A percentile compares a stretch with the other conserved stretches of the same genome.
phyloP scores from a whole-genome alignment of 2,888 invertebrate species.

The Yponomeuta cagnagella region DNA sequence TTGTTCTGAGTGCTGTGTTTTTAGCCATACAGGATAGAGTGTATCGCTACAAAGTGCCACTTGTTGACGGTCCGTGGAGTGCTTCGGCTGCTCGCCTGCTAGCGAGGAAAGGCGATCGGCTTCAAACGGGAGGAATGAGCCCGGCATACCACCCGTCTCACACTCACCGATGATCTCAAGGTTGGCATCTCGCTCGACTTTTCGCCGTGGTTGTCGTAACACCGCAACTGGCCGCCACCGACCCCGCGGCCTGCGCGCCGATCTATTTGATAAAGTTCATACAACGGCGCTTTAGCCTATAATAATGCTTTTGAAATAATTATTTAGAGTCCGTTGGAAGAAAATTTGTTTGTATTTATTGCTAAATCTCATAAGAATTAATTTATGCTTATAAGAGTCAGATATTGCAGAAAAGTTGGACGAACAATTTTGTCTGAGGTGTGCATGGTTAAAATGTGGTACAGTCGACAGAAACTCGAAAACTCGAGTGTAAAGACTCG shows the following conservation, averaged over 20 bases:
- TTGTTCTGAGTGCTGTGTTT: constrained; percentile 71
- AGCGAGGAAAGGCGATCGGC: constrained; percentile 67
- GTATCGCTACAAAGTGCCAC: constrained; percentile 68
- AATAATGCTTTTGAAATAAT: constrained; percentile 5
- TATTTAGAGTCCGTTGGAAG: neutral
- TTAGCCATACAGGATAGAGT: constrained; percentile 67
- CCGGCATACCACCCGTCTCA: constrained; percentile 65
- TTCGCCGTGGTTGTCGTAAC: constrained; percentile 44
- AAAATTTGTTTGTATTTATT: neutral
- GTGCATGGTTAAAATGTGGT: neutral
- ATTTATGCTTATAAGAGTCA: neutral
- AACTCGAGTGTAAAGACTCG: too few species aligned
- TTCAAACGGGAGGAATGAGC: constrained; percentile 73
- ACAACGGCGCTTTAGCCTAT: constrained; percentile 9
- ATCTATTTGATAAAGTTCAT: constrained; percentile 14
- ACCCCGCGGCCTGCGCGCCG: constrained; percentile 18
- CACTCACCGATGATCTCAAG: constrained; percentile 76
- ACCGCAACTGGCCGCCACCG: constrained; percentile 17
- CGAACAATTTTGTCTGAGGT: neutral
- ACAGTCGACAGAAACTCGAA: neutral
- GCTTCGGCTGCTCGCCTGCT: constrained; percentile 67
- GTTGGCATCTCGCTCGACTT: constrained; percentile 48
- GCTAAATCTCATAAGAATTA: neutral
- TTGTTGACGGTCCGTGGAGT: constrained; percentile 57
- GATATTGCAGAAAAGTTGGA: neutral